Conservation (phyloP, 2,888 invertebrate genomes). For the Sinodicranocentrus sp. region DNA sequence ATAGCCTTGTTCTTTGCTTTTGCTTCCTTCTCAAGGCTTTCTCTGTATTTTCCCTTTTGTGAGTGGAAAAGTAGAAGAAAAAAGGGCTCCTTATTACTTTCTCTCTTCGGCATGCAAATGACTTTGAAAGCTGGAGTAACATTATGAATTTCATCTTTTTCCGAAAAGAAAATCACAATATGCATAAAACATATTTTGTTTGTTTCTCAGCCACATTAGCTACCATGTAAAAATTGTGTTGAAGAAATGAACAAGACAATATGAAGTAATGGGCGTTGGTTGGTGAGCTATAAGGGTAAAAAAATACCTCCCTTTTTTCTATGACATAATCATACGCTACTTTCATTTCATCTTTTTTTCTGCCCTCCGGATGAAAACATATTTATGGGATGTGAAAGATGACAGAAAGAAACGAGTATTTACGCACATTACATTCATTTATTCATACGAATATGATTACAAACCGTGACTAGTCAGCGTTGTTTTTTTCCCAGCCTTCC, state of each 20-base stretch:
- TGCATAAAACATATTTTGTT: conserved; percentile 7
- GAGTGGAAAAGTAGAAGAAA: too few relatives aligned
- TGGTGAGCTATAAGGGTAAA: too few relatives aligned
- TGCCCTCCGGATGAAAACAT: conserved; percentile 49
- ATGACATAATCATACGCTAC: conserved; percentile 20
- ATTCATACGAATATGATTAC: conserved; percentile 47
- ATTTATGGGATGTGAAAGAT: conserved; percentile 45
- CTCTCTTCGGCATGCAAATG: conserved; percentile 23
- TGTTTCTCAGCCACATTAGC: background rate
- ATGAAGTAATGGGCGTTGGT: too few relatives aligned
- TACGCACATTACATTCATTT: conserved; percentile 45
- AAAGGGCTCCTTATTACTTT: background rate
- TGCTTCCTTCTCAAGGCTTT: too few relatives aligned
- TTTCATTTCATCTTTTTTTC: conserved; percentile 11
- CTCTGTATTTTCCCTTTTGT: too few relatives aligned
- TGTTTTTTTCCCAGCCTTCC: background rate
- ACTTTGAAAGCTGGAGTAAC: background rate
- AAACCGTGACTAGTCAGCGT: too few relatives aligned
- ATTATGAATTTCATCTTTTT: background rate
- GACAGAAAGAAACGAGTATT: conserved; percentile 35
- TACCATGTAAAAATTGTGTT: too few relatives aligned
- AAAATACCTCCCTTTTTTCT: background rate
- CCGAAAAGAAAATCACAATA: conserved; percentile 8
- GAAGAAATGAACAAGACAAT: background rate
- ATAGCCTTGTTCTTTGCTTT: too few relatives aligned